Base-by-base conservation (phyloP, 2,113 vertebrate genomes). In the Chinchilla lanigera region DNA sequence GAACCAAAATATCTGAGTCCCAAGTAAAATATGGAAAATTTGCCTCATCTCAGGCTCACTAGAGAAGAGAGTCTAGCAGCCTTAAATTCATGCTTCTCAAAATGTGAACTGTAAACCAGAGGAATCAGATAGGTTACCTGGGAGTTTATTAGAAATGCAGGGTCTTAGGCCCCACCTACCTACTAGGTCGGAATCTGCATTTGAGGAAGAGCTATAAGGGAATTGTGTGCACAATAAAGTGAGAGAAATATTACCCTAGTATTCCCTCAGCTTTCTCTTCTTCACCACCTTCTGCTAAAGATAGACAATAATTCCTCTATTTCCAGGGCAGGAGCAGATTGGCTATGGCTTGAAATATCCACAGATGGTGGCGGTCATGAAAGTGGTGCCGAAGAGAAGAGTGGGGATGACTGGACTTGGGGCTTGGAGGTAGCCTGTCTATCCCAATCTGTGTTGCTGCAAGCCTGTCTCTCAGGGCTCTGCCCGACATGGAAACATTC, bases 21-120 rank as follows among this genome's bases (percentile, higher is more conserved):
- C 61, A 94, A 86, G 20, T 61, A 91, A 97, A 90, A 93, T 61
- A 58, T 47, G 84, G 4, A 87, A 95, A 93, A 17, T 78, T 84
- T 61, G 35, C 73, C 20, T 65, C 12, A 47, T 65, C 61, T 71
- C 35, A 81, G 41, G 8, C 56, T 41, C 16, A 33, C 92, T 44
- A 41, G 71, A 81, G 41, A 60, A 92, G 22, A 38, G 30, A 75
- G 38, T 73, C 71, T 73, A 73, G 71, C 4, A 67, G n/a, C 19
- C 61, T 87, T 61, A 38, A 54, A 41, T 13, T 6, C 60, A 7
- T 14, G 58, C 38, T 82, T 83, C 60, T n/a, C 3, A 0, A 75
- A 54, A 26, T 5, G 14, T 65, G 47, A 9, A 6, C 44, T 75
- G 17, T 16, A 50, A 88, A 50, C 38, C 86, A 73, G 20, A 33